Evolutionary conservation across 2,113 vertebrate species (phyloP).

Genomic region (Microtus montanus): DNA sequence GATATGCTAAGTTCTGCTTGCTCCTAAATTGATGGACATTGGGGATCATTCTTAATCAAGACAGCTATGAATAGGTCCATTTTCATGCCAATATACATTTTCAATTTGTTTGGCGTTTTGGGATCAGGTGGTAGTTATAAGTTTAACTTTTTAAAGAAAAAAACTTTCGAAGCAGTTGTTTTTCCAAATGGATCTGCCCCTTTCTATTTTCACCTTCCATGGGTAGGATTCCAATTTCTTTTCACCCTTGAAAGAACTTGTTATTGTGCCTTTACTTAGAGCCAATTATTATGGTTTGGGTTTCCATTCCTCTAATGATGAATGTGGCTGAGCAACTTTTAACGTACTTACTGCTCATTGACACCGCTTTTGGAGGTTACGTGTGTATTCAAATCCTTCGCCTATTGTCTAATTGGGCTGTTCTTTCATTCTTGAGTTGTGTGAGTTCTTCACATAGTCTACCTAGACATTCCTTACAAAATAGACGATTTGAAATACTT

Average conservation of each 20-base stretch:
- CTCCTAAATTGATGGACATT: neutral
- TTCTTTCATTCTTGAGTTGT: neutral
- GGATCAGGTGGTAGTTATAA: neutral
- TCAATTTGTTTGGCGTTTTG: neutral
- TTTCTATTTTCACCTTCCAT: neutral
- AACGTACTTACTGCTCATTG: neutral
- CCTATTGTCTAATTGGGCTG: neutral
- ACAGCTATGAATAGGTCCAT: neutral
- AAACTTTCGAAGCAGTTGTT: neutral
- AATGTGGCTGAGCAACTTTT: neutral
- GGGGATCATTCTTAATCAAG: neutral
- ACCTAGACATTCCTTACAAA: neutral
- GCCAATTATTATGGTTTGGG: neutral
- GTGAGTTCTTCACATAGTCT: conserved; percentile 8
- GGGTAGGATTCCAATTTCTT: neutral
- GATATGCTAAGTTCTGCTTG: neutral
- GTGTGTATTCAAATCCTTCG: neutral
- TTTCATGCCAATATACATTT: neutral
- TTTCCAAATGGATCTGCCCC: neutral
- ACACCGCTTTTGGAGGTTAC: neutral
- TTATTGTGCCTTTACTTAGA: neutral
- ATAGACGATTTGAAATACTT: neutral
- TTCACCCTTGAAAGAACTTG: neutral
- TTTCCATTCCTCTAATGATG: neutral
- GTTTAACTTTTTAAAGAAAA: neutral